Conservation (phyloP, 2,113 vertebrate species). For the Excalfactoria chinensis region DNA sequence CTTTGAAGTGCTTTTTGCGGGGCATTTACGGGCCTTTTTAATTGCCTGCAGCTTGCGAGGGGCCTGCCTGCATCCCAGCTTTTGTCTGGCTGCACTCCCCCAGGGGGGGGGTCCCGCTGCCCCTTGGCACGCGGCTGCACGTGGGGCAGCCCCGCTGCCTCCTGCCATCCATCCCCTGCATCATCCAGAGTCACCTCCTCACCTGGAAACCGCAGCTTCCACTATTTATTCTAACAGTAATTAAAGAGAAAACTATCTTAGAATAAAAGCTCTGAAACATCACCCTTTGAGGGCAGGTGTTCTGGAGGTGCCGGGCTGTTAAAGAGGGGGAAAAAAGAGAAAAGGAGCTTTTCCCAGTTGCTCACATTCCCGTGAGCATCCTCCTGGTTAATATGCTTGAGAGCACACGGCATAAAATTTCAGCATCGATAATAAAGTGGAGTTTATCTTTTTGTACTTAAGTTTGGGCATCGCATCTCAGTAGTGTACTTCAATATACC, state of each 20-base stretch:
- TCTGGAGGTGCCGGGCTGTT: neutral
- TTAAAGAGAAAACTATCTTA: neutral
- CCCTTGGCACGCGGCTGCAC: neutral
- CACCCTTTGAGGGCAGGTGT: neutral
- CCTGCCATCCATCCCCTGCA: no score
- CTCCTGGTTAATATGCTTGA: neutral
- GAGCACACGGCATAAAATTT: neutral
- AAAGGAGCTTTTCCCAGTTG: fast-evolving
- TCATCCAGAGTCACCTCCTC: fast-evolving
- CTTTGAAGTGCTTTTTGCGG: conserved; percentile 86
- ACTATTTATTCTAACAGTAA: neutral
- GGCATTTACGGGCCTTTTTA: conserved; percentile 87
- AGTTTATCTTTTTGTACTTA: conserved; percentile 8
- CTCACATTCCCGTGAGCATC: fast-evolving
- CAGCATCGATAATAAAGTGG: neutral
- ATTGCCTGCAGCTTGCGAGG: conserved; percentile 84
- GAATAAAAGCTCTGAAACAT: neutral
- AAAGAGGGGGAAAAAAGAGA: neutral
- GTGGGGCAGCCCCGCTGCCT: neutral
- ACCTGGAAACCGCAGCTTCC: neutral
- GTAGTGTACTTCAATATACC: conserved; percentile 37
- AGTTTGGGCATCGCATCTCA: conserved; percentile 21
- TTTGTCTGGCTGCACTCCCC: conserved; percentile 75
- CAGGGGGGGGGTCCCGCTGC: conserved; percentile 7
- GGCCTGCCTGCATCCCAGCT: conserved; percentile 75